Conservation (phyloP, 2,888 invertebrate genomes). For the Apoda limacodes region DNA sequence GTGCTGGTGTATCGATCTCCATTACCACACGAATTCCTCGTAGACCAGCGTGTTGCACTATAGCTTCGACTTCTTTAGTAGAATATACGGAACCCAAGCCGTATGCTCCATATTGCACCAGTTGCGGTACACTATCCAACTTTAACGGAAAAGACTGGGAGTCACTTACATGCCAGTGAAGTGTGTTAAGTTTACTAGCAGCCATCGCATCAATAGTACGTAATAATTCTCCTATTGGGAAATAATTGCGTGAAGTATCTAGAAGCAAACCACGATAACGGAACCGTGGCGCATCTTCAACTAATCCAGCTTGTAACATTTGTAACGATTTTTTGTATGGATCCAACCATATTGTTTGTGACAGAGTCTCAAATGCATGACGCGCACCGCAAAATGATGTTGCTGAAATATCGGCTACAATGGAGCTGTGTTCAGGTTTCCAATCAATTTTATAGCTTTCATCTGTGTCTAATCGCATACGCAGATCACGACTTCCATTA, state of each 20-base stretch:
- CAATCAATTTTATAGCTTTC: slow-evolving; percentile 78
- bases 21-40: slow-evolving; percentile 87
- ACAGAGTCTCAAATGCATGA: slow-evolving; percentile 79
- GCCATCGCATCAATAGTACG: slow-evolving; percentile 87
- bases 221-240: slow-evolving; percentile 77
- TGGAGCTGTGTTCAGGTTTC: slow-evolving; percentile 43
- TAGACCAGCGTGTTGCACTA: slow-evolving; percentile 80
- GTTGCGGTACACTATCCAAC: slow-evolving; percentile 77
- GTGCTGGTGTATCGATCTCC: slow-evolving; percentile 90
- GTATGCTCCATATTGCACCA: slow-evolving; percentile 83
- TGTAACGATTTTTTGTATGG: slow-evolving; percentile 68
- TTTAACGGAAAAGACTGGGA: slow-evolving; percentile 91
- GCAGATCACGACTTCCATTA: slow-evolving; percentile 53
- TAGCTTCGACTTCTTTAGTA: slow-evolving; percentile 74
- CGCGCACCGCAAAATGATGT: slow-evolving; percentile 80
- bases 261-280: slow-evolving; percentile 87
- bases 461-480: slow-evolving; percentile 73
- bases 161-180: slow-evolving; percentile 92
- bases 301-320: slow-evolving; percentile 71
- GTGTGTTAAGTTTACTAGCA: slow-evolving; percentile 87
- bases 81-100: slow-evolving; percentile 80
- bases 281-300: slow-evolving; percentile 81
- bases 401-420: slow-evolving; percentile 71
- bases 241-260: slow-evolving; percentile 89
- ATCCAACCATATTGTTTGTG: slow-evolving; percentile 84